Evolutionary conservation across 2,113 vertebrate species (phyloP), one percentile per base, ranked within the genome.

Genomic region (Eurystomus gularis): DNA sequence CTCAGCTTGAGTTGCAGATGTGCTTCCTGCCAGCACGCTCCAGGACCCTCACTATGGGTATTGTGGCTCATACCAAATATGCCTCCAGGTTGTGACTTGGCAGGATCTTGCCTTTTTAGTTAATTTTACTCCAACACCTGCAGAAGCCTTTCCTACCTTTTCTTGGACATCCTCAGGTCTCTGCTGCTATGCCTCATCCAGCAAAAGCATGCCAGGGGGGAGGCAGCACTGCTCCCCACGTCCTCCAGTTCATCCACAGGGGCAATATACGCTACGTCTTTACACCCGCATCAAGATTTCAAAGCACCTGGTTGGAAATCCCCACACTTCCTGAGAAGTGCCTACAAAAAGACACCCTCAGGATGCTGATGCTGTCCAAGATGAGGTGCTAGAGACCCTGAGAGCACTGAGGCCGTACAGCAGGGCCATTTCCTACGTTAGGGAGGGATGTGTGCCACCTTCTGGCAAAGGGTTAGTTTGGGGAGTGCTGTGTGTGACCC

Each of bases 321-420:
- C 16, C 17, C 1, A 12, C 4, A 9, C 11, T 17, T 26, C 37
- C 42, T 2, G 0, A 58, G 33, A 71, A 28, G 10, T 11, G 5
- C 23, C 68, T 48, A 9, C 7, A 17, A 28, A 39, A 39, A 26
- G 54, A 2, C 2, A 39, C 7, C 26, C 57, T 19, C 5, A 18
- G 57, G 20, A 7, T 17, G 21, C 2, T 0, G 1, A 4, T 68
- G 42, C n/a, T 62, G 35, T 7, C 25, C 25, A 13, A 0, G 7
- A 9, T 7, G 6, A 11, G 26, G 23, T 18, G 24, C 33, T 48
- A 54, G 79, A 86, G 28, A 46, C 24, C 10, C 29, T 2, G 10
- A 40, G 16, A 80, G 18, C 42, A 17, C 3, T 1, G 0, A 65
- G 44, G 10, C 33, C 54, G 3, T 2, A 35, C 23, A 20, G 3